phyloP scores from a whole-genome alignment of 2,797 vertebrate genomes.

The Halcyon smyrnensis region DNA sequence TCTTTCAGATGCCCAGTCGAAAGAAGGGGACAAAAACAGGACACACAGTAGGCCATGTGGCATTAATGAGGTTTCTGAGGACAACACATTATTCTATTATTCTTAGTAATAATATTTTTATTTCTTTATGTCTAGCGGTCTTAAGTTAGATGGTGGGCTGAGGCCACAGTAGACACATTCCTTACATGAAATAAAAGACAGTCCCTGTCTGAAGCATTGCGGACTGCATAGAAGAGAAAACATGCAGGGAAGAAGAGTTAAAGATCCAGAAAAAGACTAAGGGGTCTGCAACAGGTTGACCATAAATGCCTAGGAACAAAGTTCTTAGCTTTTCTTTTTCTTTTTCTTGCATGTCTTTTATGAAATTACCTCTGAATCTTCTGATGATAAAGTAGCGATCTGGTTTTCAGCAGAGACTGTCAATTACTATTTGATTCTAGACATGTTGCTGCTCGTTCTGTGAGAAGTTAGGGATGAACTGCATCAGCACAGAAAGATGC shows the following conservation, averaged over 20 bases:
- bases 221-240: not conserved
- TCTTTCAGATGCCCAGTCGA: constrained; percentile 24
- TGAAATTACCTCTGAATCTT: not conserved
- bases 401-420: not conserved
- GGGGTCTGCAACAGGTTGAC: not conserved
- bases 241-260: not conserved
- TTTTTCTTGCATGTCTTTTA: not conserved
- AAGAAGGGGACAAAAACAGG: constrained; percentile 30
- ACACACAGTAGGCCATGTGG: constrained; percentile 17
- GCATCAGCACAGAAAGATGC: not conserved
- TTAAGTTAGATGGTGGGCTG: not conserved
- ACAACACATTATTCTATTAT: constrained; percentile 27
- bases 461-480: not conserved
- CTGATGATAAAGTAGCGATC: not conserved
- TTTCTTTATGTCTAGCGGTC: constrained; percentile 1
- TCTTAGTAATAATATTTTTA: constrained; percentile 54
- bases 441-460: not conserved
- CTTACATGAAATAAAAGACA: not conserved
- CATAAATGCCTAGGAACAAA: not conserved
- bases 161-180: constrained; percentile 28
- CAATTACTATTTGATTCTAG: not conserved
- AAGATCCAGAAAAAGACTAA: not conserved
- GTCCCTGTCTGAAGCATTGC: not conserved
- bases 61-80: constrained; percentile 21
- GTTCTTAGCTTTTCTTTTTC: not conserved